Percentiles rank a stretch among this genome's conserved stretches.
Conservation (phyloP, 2,888 invertebrate species). For the Volucella zonaria region DNA sequence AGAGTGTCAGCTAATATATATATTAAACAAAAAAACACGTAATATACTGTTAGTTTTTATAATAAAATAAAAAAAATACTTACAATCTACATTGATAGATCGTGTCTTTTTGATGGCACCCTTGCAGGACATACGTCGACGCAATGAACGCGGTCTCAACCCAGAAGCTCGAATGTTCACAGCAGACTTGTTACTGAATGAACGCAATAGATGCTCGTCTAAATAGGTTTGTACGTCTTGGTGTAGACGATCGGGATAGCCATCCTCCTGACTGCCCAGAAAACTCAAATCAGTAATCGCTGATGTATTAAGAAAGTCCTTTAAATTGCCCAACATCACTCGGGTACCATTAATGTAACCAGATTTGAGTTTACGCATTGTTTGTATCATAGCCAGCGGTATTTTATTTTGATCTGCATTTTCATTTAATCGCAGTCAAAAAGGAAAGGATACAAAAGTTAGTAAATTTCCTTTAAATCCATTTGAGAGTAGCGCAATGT, state of each 20-base stretch:
- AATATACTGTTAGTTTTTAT: neutral
- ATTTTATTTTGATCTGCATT: slow-evolving; percentile 92
- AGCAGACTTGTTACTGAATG: slow-evolving; percentile 89
- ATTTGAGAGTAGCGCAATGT: neutral
- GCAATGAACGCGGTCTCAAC: slow-evolving; percentile 84
- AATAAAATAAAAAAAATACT: slow-evolving; percentile 80
- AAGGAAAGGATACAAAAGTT: slow-evolving; percentile 13
- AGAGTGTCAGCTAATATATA: slow-evolving; percentile 87
- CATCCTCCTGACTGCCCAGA: slow-evolving; percentile 95
- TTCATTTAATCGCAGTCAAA: neutral
- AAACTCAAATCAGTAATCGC: slow-evolving; percentile 98
- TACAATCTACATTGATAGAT: slow-evolving; percentile 95
- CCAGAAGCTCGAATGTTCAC: slow-evolving; percentile 85
- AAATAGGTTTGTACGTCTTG: slow-evolving; percentile 93
- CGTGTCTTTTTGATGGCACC: slow-evolving; percentile 97
- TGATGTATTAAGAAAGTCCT: slow-evolving; percentile 97
- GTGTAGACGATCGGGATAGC: slow-evolving; percentile 92
- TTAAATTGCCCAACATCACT: slow-evolving; percentile 96
- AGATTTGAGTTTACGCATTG: slow-evolving; percentile 98
- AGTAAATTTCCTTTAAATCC: neutral
- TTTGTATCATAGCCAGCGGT: slow-evolving; percentile 97
- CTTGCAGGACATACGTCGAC: slow-evolving; percentile 92
- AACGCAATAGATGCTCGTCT: slow-evolving; percentile 92
- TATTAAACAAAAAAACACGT: neutral
- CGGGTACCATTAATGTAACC: slow-evolving; percentile 99